These are phyloP conservation scores for Agrilus mali DNA, from an alignment of 2,888 invertebrate genomes.

Conservation along the genomic window DNA sequence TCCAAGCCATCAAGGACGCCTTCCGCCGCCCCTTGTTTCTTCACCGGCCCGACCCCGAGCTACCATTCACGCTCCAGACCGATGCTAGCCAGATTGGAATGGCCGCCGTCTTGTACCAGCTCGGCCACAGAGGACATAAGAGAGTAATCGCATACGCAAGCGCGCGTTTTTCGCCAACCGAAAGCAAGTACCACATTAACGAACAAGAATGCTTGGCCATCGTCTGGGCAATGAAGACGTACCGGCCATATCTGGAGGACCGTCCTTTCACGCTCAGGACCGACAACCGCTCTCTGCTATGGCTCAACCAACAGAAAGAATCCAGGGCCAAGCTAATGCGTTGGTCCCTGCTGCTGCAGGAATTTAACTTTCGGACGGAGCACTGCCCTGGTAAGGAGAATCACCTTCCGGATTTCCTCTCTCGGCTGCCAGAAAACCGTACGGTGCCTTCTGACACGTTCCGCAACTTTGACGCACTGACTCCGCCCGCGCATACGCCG, in stretches of 20 bases:
- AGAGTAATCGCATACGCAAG: constrained; percentile 14
- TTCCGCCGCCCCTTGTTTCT: constrained; percentile 10
- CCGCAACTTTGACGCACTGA: too few species aligned
- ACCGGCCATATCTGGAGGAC: constrained; percentile 15
- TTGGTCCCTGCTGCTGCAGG: constrained; percentile 12
- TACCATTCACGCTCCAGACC: constrained; percentile 14
- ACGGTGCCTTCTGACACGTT: too few species aligned
- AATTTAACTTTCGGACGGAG: constrained; percentile 14
- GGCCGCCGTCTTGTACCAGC: constrained; percentile 16
- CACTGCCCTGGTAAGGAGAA: constrained; percentile 15
- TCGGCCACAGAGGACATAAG: not conserved
- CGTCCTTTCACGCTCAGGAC: constrained; percentile 13
- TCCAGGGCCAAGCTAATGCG: constrained; percentile 8
- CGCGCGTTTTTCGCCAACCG: constrained; percentile 7
- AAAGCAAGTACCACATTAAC: constrained; percentile 15
- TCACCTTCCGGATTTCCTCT: constrained; percentile 12
- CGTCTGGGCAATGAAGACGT: constrained; percentile 16
- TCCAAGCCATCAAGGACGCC: constrained; percentile 8
- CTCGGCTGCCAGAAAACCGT: constrained; percentile 6
- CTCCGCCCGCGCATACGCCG: too few species aligned
- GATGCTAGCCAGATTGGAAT: constrained; percentile 15
- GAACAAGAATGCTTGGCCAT: constrained; percentile 17
- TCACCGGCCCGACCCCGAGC: constrained; percentile 10
- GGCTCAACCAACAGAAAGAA: constrained; percentile 11
- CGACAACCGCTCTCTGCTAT: constrained; percentile 14